A percentile compares a stretch with the other conserved stretches of the same genome.
phyloP scores from a whole-genome alignment of 2,888 invertebrate genomes.

The Patella pellucida region DNA sequence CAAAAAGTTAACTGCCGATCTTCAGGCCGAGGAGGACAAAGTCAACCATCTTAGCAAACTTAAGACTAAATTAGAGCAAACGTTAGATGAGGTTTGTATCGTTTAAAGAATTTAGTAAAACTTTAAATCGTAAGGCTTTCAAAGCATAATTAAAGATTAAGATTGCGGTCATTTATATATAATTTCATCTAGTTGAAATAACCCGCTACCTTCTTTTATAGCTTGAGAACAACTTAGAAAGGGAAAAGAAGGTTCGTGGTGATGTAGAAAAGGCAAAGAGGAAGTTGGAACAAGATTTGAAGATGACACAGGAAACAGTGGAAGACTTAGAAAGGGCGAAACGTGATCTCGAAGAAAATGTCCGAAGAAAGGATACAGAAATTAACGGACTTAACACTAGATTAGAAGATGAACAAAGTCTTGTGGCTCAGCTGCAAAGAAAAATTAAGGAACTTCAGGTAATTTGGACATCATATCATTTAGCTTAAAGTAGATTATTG shows the following conservation, averaged over 20 bases:
- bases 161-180: no score
- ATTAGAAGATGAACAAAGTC: conserved; percentile 97
- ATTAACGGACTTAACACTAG: conserved; percentile 91
- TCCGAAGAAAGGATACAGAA: conserved; percentile 92
- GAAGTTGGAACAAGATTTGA: conserved; percentile 99
- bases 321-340: conserved; percentile 71
- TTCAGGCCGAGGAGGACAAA: conserved; percentile 93
- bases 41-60: conserved; percentile 99
- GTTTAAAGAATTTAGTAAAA: no score
- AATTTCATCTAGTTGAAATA: no score
- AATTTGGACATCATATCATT: no score
- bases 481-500: no score
- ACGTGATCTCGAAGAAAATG: conserved; percentile 41
- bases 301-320: conserved; percentile 75
- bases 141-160: no score
- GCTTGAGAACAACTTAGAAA: conserved; percentile 97
- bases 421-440: conserved; percentile 95
- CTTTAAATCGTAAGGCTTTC: no score
- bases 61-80: conserved; percentile 97
- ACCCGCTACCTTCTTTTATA: conserved; percentile 20
- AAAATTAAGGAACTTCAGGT: conserved; percentile 95
- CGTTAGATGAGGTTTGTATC: conserved; percentile 83
- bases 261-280: conserved; percentile 98
- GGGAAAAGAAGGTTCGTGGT: conserved; percentile 97
- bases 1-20: conserved; percentile 68